Base-by-base conservation (phyloP, 2,113 vertebrate genomes). In the Odontophorus gujanensis region DNA sequence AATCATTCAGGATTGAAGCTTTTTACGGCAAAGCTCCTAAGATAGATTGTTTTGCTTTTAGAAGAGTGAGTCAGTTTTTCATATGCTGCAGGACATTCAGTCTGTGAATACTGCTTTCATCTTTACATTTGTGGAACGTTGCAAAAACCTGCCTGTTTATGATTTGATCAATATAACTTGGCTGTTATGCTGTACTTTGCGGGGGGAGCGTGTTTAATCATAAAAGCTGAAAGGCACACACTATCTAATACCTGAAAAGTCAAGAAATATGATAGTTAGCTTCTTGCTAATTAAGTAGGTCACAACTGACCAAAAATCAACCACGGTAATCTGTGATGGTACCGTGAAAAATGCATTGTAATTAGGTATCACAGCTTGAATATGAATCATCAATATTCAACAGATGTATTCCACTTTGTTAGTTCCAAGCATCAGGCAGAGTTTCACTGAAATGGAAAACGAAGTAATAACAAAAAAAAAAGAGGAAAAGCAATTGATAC, bases 281-380 rank as follows among this genome's bases (percentile, higher is more conserved):
- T 59, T 82, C 55, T 48, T 87, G 18, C 17, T 92, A 92, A 92
- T 85, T 80, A 86, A 62, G 77, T 48, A 68, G 81, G 63, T 93
- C 3, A 13, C 74, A 59, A 89, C 59, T 79, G 84, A 85, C 81
- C 89, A 83, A 83, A 63, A 87, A 80, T 87, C 61, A 77, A 28
- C n/a, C 65, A 38, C 51, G 40, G 51, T 89, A 71, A 79, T 89
- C 81, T 74, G 63, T 63, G 72, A 74, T 63, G 38, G 32, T 83
- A 85, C 84, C 25, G 21, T 92, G 89, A 93, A 95, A 91, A 93
- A 93, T 90, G 59, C 20, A 81, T 87, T 92, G 81, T 71, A 93
- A 93, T 93, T 95, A 80, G 15, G 11, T 83, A 75, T 58, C 62
- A 71, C 79, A 72, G 34, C 67, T 77, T 89, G 87, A 92, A 93